A percentile compares a stretch with the other conserved stretches of the same genome.
Conservation (phyloP, 2,888 invertebrate genomes). For the Neocrepidodera transversa region DNA sequence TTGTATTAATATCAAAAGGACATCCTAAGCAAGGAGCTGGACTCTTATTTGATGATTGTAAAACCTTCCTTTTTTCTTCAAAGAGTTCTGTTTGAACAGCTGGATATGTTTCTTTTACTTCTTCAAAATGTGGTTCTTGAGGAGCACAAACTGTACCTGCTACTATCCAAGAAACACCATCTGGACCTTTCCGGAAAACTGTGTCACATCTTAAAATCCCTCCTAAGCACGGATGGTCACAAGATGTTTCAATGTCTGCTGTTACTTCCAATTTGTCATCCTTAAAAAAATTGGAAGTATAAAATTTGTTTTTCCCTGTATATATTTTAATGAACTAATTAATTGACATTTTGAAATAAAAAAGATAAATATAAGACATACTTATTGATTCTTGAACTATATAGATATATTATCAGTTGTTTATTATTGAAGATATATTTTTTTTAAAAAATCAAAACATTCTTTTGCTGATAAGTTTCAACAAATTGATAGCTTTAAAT, state of each 20-base stretch:
- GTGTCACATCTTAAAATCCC: conserved; percentile 48
- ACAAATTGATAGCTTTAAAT: too few relatives aligned
- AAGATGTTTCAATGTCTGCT: conserved; percentile 49
- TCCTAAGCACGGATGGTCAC: conserved; percentile 48
- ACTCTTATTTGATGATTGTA: too few relatives aligned
- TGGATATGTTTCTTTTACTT: conserved; percentile 17
- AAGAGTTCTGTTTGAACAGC: conserved; percentile 3
- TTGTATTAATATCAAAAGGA: conserved; percentile 61
- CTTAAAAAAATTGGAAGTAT: conserved; percentile 41
- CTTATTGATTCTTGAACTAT: neutral
- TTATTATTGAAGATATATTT: too few relatives aligned
- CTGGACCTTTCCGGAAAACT: conserved; percentile 42
- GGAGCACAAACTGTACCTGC: conserved; percentile 49
- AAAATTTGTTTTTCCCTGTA: neutral
- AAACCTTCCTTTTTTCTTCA: conserved; percentile 9
- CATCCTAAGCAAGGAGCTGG: conserved; percentile 62
- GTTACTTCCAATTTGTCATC: conserved; percentile 47
- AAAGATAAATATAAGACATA: neutral
- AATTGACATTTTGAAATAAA: too few relatives aligned
- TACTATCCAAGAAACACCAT: conserved; percentile 41
- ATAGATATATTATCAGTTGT: neutral
- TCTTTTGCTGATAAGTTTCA: too few relatives aligned
- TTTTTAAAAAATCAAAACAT: too few relatives aligned
- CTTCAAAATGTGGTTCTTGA: conserved; percentile 30
- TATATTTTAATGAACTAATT: too few relatives aligned